Conservation (phyloP, 1,140 invertebrate genomes). For the Ceratosolen fusciceps region DNA sequence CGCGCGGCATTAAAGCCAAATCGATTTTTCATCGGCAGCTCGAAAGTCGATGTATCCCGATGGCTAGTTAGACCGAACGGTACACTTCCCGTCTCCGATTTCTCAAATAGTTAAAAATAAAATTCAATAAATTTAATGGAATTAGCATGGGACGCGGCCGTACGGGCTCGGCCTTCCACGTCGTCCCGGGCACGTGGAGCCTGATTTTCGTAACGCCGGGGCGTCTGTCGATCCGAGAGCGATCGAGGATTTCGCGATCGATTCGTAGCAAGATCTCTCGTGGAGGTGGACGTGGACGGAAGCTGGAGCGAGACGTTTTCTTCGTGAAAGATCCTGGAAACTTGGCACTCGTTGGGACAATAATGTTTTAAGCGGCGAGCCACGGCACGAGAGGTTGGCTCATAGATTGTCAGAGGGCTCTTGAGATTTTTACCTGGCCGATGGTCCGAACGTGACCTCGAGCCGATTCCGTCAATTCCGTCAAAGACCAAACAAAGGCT, state of each 20-base stretch:
- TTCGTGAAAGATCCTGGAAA: background rate
- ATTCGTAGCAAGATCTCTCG: too few species aligned
- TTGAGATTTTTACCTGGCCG: conserved; percentile 1
- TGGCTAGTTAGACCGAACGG: background rate
- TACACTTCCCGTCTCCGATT: background rate
- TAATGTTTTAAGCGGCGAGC: background rate
- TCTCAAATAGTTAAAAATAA: background rate
- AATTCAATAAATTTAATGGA: too few species aligned
- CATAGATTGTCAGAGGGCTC: background rate
- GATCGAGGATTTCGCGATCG: background rate
- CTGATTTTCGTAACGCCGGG: too few species aligned
- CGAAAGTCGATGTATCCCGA: background rate
- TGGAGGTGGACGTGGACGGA: background rate
- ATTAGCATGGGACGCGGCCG: background rate
- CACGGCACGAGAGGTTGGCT: background rate
- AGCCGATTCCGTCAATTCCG: conserved; percentile 32
- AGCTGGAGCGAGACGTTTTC: background rate
- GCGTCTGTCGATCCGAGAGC: background rate
- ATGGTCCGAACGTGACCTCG: conserved; percentile 17
- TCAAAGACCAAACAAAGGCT: background rate
- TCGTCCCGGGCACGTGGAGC: too few species aligned
- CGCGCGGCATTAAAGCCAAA: background rate
- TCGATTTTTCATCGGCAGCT: background rate
- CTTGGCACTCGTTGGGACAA: background rate
- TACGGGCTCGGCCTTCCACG: too few species aligned